Conservation (phyloP, 1,140 invertebrate species). For the Yoshiicerus persimilis region DNA sequence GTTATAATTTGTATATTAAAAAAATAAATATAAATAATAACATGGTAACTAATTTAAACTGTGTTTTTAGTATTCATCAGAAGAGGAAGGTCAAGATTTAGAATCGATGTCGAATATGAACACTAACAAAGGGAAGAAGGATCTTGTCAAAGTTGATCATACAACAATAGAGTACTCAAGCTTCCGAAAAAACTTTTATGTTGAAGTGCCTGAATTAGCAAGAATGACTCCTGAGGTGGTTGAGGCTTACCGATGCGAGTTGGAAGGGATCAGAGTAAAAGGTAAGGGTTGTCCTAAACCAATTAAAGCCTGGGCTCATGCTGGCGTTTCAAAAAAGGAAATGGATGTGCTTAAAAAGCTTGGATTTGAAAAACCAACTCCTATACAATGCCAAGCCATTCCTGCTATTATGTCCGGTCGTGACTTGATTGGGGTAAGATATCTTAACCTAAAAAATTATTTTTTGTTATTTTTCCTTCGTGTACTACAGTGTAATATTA, state of each 20-base stretch:
- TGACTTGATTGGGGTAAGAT: constrained; percentile 81
- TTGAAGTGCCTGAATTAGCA: constrained; percentile 75
- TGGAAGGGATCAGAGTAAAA: constrained; percentile 83
- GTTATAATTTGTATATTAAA: no score
- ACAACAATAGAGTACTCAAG: constrained; percentile 77
- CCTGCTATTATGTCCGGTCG: constrained; percentile 97
- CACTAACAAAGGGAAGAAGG: constrained; percentile 84
- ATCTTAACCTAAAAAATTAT: neutral
- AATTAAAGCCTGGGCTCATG: constrained; percentile 96
- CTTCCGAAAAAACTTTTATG: constrained; percentile 77
- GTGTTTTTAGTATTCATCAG: constrained; percentile 78
- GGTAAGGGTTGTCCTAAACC: constrained; percentile 90
- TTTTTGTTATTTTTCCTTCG: neutral
- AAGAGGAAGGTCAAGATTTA: constrained; percentile 93
- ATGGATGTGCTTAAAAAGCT: constrained; percentile 91
- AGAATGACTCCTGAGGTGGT: constrained; percentile 89
- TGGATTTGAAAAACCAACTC: constrained; percentile 95
- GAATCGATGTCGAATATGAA: constrained; percentile 86
- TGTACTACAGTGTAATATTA: neutral
- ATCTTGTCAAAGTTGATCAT: constrained; percentile 87
- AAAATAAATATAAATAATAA: no score
- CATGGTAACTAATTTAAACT: neutral
- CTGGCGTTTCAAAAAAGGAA: constrained; percentile 95
- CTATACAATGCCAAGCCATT: constrained; percentile 97
- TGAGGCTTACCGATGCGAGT: constrained; percentile 74